Conservation (phyloP, 2,888 invertebrate species). For the Drosophila peninsularis region DNA sequence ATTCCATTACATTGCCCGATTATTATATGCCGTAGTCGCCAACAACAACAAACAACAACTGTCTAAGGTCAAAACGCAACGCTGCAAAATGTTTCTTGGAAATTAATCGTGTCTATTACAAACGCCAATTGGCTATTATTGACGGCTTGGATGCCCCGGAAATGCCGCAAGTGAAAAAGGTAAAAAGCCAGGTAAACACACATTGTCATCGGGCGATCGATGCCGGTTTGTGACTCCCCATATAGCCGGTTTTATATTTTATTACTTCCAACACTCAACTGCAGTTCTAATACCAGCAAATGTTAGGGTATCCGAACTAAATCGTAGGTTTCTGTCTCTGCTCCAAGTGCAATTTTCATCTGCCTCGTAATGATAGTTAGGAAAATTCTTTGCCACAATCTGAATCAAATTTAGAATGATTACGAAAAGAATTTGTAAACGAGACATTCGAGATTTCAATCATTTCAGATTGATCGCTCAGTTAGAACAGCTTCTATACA, state of each 20-base stretch:
- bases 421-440: neutral
- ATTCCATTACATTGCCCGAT: slow-evolving; percentile 47
- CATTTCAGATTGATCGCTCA: no score
- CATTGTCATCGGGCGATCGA: slow-evolving; percentile 10
- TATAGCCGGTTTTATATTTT: slow-evolving; percentile 32
- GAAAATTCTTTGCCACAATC: neutral
- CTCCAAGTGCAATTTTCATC: neutral
- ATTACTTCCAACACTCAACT: neutral
- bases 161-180: slow-evolving; percentile 32
- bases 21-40: slow-evolving; percentile 27
- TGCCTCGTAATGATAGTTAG: neutral
- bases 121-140: slow-evolving; percentile 26
- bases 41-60: slow-evolving; percentile 28
- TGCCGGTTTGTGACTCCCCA: slow-evolving; percentile 43
- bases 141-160: slow-evolving; percentile 37
- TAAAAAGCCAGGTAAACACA: slow-evolving; percentile 10
- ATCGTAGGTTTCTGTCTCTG: neutral
- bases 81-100: slow-evolving; percentile 50
- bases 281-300: slow-evolving; percentile 1
- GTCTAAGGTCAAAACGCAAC: slow-evolving; percentile 49
- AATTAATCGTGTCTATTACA: slow-evolving; percentile 38
- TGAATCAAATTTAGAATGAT: no score
- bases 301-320: slow-evolving; percentile 9
- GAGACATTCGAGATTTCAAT: neutral
- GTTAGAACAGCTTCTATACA: neutral